Evolutionary conservation across 1,140 invertebrate genomes (phyloP).

Genomic region (Cephus cinctus): DNA sequence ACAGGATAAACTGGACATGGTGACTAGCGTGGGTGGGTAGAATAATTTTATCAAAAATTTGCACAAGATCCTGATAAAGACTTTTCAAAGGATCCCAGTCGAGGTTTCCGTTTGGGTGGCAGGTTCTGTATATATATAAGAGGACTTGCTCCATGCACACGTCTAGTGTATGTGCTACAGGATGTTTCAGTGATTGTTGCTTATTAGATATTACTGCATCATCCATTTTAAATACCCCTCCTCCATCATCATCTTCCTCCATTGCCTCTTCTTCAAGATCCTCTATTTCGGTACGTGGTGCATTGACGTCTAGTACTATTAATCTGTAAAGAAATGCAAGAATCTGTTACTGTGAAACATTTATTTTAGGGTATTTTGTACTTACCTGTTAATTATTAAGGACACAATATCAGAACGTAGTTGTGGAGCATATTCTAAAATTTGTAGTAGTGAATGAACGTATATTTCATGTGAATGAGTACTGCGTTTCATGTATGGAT

Average conservation of each 20-base stretch:
- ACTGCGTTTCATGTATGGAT: constrained; percentile 66
- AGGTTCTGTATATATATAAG: constrained; percentile 58
- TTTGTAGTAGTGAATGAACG: constrained; percentile 64
- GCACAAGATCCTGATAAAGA: constrained; percentile 57
- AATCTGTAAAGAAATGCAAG: constrained; percentile 55
- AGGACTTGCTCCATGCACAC: constrained; percentile 64
- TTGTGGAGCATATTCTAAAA: constrained; percentile 65
- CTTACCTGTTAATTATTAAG: constrained; percentile 68
- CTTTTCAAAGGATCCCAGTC: constrained; percentile 48
- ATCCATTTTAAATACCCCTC: constrained; percentile 56
- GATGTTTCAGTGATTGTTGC: constrained; percentile 38
- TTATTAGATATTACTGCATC: no score
- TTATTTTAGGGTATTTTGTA: constrained; percentile 14
- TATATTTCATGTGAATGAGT: constrained; percentile 62
- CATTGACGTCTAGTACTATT: constrained; percentile 67
- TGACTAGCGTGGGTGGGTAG: constrained; percentile 71
- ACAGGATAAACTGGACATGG: constrained; percentile 79
- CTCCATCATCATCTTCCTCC: constrained; percentile 39
- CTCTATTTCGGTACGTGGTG: constrained; percentile 59
- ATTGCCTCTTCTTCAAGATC: constrained; percentile 46
- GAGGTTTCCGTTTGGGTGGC: constrained; percentile 41
- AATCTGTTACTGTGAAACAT: neutral
- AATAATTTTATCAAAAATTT: constrained; percentile 71
- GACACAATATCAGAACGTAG: constrained; percentile 62
- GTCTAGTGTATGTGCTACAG: constrained; percentile 64